These are phyloP conservation scores for Oriolus oriolus DNA, from an alignment of 2,113 vertebrate species.

Conservation along the genomic window DNA sequence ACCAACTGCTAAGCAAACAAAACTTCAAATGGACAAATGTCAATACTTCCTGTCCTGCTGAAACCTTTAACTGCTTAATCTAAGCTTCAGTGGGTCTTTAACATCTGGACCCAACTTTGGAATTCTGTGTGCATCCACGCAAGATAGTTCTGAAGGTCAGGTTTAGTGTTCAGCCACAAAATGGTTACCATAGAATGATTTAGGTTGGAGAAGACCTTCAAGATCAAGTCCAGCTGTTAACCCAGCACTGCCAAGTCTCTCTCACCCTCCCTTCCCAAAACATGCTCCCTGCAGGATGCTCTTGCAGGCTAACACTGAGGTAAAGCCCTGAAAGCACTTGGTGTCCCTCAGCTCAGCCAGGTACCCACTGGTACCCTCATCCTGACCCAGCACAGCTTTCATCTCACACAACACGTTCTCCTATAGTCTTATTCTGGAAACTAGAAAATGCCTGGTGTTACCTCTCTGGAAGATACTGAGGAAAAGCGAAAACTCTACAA, in stretches of 20 bases:
- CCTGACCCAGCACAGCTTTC: neutral
- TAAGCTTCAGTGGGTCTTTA: neutral
- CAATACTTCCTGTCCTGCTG: neutral
- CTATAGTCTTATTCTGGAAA: neutral
- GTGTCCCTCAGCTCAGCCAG: neutral
- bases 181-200: neutral
- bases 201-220: neutral
- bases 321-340: neutral
- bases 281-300: neutral
- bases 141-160: neutral
- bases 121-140: accelerated
- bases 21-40: neutral
- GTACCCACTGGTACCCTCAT: neutral
- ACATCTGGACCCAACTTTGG: neutral
- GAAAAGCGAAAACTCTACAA: neutral
- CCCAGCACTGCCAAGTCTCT: neutral
- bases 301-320: neutral
- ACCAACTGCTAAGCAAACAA: neutral
- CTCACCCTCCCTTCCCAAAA: neutral
- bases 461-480: neutral
- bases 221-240: neutral
- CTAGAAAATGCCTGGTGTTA: neutral
- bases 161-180: neutral
- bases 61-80: neutral
- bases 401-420: neutral